Evolutionary conservation across 2,113 vertebrate genomes (phyloP).

Genomic region (Oceanites oceanicus): DNA sequence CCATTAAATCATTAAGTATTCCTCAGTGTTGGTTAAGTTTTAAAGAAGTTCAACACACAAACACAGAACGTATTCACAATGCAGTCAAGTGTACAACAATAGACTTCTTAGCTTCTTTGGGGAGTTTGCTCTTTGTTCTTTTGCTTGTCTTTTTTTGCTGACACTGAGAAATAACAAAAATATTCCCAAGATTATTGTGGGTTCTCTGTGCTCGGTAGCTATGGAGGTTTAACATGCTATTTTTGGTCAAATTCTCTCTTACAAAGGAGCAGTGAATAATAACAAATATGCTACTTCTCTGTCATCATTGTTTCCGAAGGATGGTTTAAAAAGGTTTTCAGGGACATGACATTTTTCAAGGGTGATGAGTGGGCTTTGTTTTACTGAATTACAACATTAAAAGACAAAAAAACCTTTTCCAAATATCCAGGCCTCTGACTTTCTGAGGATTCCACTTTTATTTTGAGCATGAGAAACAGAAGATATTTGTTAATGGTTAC

Average conservation of each 20-base stretch:
- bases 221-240: background rate
- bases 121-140: background rate
- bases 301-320: background rate
- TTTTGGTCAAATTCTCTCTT: background rate
- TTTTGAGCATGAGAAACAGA: background rate
- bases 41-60: background rate
- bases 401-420: background rate
- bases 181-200: background rate
- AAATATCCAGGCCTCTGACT: background rate
- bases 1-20: background rate
- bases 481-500: background rate
- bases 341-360: background rate
- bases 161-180: background rate
- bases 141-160: background rate
- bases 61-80: background rate
- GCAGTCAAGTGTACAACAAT: background rate
- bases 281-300: background rate
- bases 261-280: background rate
- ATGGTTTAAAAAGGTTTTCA: background rate
- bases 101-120: background rate
- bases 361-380: background rate
- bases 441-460: background rate
- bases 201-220: background rate
- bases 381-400: background rate
- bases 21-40: background rate